Evolutionary conservation across 1,140 invertebrate species (phyloP), one percentile per base, ranked within the genome.

Genomic region (Dryas iulia): DNA sequence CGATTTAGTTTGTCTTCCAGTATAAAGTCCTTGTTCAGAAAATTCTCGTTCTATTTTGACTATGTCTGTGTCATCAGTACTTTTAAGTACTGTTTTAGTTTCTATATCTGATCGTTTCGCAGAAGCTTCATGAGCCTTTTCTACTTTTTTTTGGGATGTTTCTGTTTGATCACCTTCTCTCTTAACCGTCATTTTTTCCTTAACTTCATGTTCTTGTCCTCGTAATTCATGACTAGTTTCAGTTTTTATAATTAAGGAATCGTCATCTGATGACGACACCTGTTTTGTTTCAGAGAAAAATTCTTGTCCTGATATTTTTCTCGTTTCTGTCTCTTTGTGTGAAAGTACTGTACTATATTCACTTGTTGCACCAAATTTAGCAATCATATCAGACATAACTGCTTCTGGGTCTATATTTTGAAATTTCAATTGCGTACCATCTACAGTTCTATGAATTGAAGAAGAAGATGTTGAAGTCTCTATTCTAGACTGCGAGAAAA

Each of bases 1-100:
- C 25, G 92, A 93, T 76, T 92, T 92, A 12, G 89, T 92, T 76
- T 93, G 91, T 69, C 92, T 80, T 26, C 92, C 92, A 30, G 85
- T 83, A 62, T 92, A 92, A 18, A 92, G 74, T 4, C 91, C 89
- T 79, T 92, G 90, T 71, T 92, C 91, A 7, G 81, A 72, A 78
- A 90, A 92, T 74, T 92, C 90, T 66, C 87, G 79, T 72, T 92
- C 85, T 25, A 90, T 82, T 77, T 87, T 90, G 8, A 89, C 75
- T 39, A 92, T 81, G 54, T 87, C 85, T 24, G 80, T 74, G 71
- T 92, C 91, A 78, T 92, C 90, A 33, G 83, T 89, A 68, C 79
- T 87, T 77, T 91, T 91, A 39, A 84, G 80, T n/a, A 89, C 81
- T 53, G 86, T 90, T 81, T 91, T 91, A 11, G 86, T 89, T 83